Evolutionary conservation across 1,140 invertebrate species (phyloP).

Genomic region (Neodiprion virginianus): DNA sequence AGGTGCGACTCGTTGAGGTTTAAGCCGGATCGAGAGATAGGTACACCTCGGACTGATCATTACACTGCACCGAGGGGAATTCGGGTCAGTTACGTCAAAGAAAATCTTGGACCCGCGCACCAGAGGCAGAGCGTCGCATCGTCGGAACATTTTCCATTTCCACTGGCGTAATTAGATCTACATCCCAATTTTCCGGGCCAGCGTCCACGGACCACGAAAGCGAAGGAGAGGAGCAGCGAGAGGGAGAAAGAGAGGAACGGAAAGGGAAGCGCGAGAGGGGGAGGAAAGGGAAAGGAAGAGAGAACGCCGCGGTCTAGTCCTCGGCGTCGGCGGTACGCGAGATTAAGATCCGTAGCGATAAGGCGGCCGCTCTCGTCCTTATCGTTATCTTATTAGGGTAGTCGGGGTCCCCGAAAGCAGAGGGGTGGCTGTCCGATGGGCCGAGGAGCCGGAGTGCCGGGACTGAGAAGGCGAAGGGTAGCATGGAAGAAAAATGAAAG

Average conservation of each 20-base stretch:
- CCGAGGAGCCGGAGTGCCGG: neutral
- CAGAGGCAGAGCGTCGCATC: constrained; percentile 37
- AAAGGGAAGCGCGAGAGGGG: neutral
- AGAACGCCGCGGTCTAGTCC: neutral
- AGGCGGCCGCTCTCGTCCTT: neutral
- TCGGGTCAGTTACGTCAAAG: too few relatives aligned
- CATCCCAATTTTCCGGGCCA: constrained; percentile 15
- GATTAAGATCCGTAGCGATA: constrained; percentile 15
- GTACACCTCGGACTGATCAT: too few relatives aligned
- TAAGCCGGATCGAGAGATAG: too few relatives aligned
- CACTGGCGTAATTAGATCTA: constrained; percentile 24
- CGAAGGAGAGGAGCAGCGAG: neutral
- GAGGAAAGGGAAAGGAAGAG: neutral
- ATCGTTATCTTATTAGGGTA: constrained; percentile 42
- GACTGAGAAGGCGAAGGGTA: constrained; percentile 3
- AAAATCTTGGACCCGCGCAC: neutral
- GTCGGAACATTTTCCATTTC: constrained; percentile 34
- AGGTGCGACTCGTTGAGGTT: too few relatives aligned
- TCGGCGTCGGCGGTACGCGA: constrained; percentile 6
- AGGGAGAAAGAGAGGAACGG: neutral
- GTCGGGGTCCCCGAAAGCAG: neutral
- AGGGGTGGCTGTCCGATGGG: constrained; percentile 1
- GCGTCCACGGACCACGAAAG: constrained; percentile 5
- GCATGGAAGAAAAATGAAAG: constrained; percentile 45
- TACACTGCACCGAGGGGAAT: too few relatives aligned